phyloP scores from a whole-genome alignment of 2,888 invertebrate genomes.

The Zaprionus obscuricornis region DNA sequence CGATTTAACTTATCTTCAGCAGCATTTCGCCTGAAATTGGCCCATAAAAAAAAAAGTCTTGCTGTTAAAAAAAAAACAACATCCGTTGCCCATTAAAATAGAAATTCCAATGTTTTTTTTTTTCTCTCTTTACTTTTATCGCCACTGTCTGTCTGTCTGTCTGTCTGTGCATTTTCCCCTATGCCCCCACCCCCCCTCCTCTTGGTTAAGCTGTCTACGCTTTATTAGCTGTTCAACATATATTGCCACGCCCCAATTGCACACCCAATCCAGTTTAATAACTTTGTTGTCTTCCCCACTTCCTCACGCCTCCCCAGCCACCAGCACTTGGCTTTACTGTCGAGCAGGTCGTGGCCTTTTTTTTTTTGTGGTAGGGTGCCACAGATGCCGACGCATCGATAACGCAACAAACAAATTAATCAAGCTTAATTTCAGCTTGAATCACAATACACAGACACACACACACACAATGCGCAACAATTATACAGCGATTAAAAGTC shows the following conservation, averaged over 20 bases:
- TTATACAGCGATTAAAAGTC: slow-evolving; percentile 59
- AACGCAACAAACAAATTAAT: slow-evolving; percentile 68
- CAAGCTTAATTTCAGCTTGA: slow-evolving; percentile 68
- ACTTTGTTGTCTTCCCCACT: slow-evolving; percentile 64
- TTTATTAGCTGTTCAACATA: slow-evolving; percentile 49
- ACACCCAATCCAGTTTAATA: slow-evolving; percentile 74
- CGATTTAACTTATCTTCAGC: slow-evolving; percentile 44
- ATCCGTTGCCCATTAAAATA: slow-evolving; percentile 58
- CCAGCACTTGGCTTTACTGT: slow-evolving; percentile 9
- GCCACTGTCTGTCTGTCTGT: neutral
- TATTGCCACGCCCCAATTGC: slow-evolving; percentile 67
- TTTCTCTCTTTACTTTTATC: slow-evolving; percentile 19
- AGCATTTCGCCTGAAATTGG: slow-evolving; percentile 50
- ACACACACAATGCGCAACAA: slow-evolving; percentile 32
- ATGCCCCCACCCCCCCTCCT: slow-evolving; percentile 9
- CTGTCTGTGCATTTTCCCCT: neutral
- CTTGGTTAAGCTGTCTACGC: slow-evolving; percentile 62
- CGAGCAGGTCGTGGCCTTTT: neutral
- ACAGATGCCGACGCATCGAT: slow-evolving; percentile 67
- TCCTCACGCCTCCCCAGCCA: slow-evolving; percentile 28
- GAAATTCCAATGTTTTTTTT: slow-evolving; percentile 51
- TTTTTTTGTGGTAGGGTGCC: neutral
- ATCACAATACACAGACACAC: slow-evolving; percentile 35
- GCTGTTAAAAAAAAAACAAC: slow-evolving; percentile 15
- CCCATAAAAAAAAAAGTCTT: slow-evolving; percentile 42